These are phyloP conservation scores for Capromys pilorides DNA, from an alignment of 2,797 vertebrate genomes.

Conservation along the genomic window DNA sequence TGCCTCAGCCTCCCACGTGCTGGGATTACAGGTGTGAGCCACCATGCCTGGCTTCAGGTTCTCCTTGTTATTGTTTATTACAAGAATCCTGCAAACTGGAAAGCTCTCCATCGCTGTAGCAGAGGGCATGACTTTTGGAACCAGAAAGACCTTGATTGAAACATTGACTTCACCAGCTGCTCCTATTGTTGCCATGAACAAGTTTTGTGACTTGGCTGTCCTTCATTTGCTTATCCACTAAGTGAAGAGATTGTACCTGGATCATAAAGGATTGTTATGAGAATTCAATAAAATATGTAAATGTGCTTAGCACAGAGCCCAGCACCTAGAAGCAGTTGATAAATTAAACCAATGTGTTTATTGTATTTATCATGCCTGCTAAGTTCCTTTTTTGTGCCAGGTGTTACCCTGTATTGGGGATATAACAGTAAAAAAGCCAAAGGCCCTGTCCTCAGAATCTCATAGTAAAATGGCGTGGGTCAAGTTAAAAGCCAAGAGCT, in stretches of 20 bases:
- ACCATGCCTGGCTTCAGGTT: too few species aligned
- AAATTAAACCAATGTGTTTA: not conserved
- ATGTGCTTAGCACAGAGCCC: not conserved
- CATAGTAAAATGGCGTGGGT: not conserved
- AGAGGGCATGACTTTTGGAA: not conserved
- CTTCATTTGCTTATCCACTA: conserved; percentile 11
- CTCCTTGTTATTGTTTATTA: not conserved
- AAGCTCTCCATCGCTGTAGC: not conserved
- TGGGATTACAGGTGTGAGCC: too few species aligned
- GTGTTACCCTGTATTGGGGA: not conserved
- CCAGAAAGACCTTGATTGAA: not conserved
- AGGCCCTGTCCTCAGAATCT: not conserved
- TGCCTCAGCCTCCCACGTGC: too few species aligned
- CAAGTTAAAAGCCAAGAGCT: not conserved
- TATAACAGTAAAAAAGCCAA: conserved; percentile 11
- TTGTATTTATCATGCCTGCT: not conserved
- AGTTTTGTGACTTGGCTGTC: not conserved
- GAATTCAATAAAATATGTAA: not conserved
- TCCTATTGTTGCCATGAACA: not conserved
- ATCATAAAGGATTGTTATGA: not conserved
- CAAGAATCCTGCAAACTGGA: not conserved
- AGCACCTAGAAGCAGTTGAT: not conserved
- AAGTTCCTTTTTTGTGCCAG: not conserved
- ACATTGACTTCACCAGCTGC: conserved; percentile 10
- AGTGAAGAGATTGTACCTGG: conserved; percentile 3